A percentile compares a stretch with the other conserved stretches of the same genome.
Evolutionary conservation across 1,140 invertebrate species (phyloP).

Genomic region (Rhyzopertha dominica): DNA sequence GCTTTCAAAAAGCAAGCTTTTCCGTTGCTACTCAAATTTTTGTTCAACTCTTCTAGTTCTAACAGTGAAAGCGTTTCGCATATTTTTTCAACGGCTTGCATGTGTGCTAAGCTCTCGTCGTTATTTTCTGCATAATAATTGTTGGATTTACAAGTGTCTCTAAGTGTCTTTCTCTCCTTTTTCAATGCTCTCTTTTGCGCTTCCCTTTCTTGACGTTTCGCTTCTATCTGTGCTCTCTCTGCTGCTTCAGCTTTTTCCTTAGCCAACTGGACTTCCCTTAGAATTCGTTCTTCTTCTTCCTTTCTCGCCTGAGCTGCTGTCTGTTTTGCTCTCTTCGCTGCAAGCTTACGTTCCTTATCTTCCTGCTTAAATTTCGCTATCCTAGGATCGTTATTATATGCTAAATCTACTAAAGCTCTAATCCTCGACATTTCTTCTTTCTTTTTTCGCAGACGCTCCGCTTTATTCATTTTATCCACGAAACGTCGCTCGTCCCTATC

Average conservation of each 20-base stretch:
- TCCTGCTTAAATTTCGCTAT: slow-evolving; percentile 90
- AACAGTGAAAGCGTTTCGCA: slow-evolving; percentile 70
- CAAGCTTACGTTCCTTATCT: slow-evolving; percentile 86
- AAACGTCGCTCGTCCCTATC: slow-evolving; percentile 92
- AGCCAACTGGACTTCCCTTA: slow-evolving; percentile 66
- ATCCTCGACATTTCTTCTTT: slow-evolving; percentile 95
- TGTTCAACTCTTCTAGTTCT: slow-evolving; percentile 74
- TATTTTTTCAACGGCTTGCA: slow-evolving; percentile 86
- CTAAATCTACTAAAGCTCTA: slow-evolving; percentile 83
- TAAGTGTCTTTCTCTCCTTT: slow-evolving; percentile 79
- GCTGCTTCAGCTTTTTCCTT: slow-evolving; percentile 80
- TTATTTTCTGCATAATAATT: slow-evolving; percentile 78
- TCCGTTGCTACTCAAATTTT: slow-evolving; percentile 60
- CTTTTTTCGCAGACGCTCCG: slow-evolving; percentile 81
- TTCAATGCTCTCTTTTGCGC: slow-evolving; percentile 75
- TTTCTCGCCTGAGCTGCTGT: slow-evolving; percentile 78
- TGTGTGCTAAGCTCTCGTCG: slow-evolving; percentile 71
- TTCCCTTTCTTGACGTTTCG: slow-evolving; percentile 82
- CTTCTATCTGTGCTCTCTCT: slow-evolving; percentile 72
- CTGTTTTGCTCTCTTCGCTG: slow-evolving; percentile 84
- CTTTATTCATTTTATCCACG: slow-evolving; percentile 98
- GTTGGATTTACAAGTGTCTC: slow-evolving; percentile 80
- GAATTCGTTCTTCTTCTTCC: slow-evolving; percentile 73
- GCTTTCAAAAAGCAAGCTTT: slow-evolving; percentile 61
- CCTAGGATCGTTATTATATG: slow-evolving; percentile 90